Base-by-base conservation (phyloP, 2,797 vertebrate species). In the Enteromius anoplus region DNA sequence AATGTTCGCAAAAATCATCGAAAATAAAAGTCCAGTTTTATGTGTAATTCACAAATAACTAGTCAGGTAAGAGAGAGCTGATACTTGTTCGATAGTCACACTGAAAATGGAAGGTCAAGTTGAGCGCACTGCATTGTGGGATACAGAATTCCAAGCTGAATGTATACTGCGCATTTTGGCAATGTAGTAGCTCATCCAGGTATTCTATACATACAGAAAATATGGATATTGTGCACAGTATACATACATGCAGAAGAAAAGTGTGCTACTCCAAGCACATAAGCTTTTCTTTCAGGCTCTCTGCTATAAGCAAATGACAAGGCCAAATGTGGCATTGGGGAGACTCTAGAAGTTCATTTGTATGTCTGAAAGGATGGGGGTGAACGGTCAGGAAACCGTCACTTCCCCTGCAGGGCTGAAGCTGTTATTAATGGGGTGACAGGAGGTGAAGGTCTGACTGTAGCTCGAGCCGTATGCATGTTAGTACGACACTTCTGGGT, bases 401-500 rank as follows among this genome's bases (percentile, higher is more conserved):
- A 86, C 80, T 83, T 86, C 84, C 75, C 77, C 80, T 62, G 37
- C 73, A 80, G 62, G 53, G 34, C 69, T 37, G 51, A 65, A 65
- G 69, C 75, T 77, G 81, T 71, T 78, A 64, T 80, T 81, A 85
- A 84, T 82, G 65, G 64, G 76, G 62, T 80, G 82, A 21, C 68
- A 73, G 75, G 76, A 81, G 78, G 79, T 81, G 73, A 87, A 78
- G 85, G 71, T 80, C 82, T 75, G 81, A 83, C 83, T 73, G 55
- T 75, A 86, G 78, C 85, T 84, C 75, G 82, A 87, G 86, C 81
- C 80, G 77, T 85, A 86, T 83, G 60, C 26, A 60, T 15, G 47
- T 77, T 85, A 83, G 80, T 68, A 80, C 34, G 51, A 70, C 55
- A 77, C 58, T 82, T 90, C 90, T 91, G 92, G 91, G 91, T 93